phyloP scores from a whole-genome alignment of 2,797 vertebrate species.

The Lophotriccus pileatus region DNA sequence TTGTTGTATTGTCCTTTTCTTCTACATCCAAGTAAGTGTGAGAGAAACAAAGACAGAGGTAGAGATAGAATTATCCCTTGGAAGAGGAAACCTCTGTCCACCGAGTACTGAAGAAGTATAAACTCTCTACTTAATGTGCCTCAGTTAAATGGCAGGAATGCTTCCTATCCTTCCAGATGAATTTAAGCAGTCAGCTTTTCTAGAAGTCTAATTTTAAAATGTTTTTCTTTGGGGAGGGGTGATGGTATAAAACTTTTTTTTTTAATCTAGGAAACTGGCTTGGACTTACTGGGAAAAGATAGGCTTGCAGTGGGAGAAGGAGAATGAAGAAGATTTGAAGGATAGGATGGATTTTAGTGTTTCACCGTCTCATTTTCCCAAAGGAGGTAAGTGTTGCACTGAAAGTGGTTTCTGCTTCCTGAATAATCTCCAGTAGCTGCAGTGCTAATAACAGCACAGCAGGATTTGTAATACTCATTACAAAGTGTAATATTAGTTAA shows the following conservation, averaged over 20 bases:
- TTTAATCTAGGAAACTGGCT: slow-evolving; percentile 78
- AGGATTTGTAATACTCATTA: not conserved
- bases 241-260: not conserved
- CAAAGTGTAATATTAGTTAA: not conserved
- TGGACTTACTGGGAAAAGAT: slow-evolving; percentile 85
- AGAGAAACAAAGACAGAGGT: not conserved
- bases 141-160: not conserved
- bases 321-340: slow-evolving; percentile 94
- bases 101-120: not conserved
- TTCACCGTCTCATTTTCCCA: slow-evolving; percentile 81
- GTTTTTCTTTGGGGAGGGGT: not conserved
- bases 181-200: not conserved
- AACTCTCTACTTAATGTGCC: not conserved
- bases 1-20: not conserved
- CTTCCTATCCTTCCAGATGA: not conserved
- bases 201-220: not conserved
- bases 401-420: not conserved
- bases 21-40: not conserved
- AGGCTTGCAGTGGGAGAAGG: slow-evolving; percentile 92
- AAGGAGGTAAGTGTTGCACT: slow-evolving; percentile 77
- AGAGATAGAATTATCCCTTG: not conserved
- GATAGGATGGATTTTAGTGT: slow-evolving; percentile 92
- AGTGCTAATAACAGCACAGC: not conserved
- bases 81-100: not conserved
- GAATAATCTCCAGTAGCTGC: not conserved